A percentile compares a stretch with the other conserved stretches of the same genome.
phyloP scores from a whole-genome alignment of 1,140 invertebrate genomes.

The Diorhabda elongata region DNA sequence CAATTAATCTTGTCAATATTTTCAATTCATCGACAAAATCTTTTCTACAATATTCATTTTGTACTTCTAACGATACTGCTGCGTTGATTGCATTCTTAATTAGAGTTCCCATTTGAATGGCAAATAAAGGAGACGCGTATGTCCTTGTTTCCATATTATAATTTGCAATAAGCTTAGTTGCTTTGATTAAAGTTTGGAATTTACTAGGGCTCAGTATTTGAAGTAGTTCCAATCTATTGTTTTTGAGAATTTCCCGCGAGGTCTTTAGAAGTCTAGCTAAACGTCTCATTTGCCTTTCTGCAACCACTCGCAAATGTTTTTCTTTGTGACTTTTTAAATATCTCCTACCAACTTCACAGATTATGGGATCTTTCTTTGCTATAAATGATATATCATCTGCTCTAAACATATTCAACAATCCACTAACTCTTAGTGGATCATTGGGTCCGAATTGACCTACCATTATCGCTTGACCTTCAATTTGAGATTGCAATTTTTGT shows the following conservation, averaged over 20 bases:
- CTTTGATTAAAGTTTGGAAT: conserved; percentile 23
- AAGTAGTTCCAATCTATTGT: conserved; percentile 4
- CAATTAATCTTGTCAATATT: too few species aligned
- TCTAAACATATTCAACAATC: conserved; percentile 18
- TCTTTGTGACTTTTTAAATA: conserved; percentile 29
- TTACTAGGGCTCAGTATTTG: conserved; percentile 21
- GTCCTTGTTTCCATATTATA: conserved; percentile 10
- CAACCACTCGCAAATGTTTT: conserved; percentile 31
- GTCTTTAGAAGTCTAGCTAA: conserved; percentile 25
- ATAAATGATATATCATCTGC: conserved; percentile 29
- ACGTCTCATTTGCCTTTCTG: conserved; percentile 29
- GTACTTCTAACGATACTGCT: conserved; percentile 24
- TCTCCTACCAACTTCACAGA: conserved; percentile 29
- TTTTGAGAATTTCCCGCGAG: conserved; percentile 18
- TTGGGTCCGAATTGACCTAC: conserved; percentile 18
- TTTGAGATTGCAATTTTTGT: conserved; percentile 7
- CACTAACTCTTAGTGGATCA: conserved; percentile 15
- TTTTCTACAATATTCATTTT: conserved; percentile 38
- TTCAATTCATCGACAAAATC: conserved; percentile 40
- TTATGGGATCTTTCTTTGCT: conserved; percentile 30
- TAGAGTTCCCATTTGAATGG: conserved; percentile 19
- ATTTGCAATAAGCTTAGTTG: conserved; percentile 8
- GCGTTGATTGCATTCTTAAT: conserved; percentile 12
- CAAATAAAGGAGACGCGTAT: conserved; percentile 18
- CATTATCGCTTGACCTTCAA: conserved; percentile 20